A percentile compares a stretch with the other conserved stretches of the same genome.
Evolutionary conservation across 2,888 invertebrate species (phyloP).

Genomic region (Thereva unica): DNA sequence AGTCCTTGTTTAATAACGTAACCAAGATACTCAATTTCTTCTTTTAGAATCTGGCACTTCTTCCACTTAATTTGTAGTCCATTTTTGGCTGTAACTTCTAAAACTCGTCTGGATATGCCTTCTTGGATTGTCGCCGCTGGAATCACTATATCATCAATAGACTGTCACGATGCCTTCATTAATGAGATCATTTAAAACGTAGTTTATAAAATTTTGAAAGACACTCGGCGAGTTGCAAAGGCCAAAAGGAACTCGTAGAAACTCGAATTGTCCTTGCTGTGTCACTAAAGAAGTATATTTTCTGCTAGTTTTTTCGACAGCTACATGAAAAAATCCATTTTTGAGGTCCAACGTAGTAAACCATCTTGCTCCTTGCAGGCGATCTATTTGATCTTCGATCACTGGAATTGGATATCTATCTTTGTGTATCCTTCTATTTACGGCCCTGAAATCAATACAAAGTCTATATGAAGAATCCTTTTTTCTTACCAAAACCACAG

Average conservation of each 20-base stretch:
- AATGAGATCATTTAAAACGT: conserved; percentile 20
- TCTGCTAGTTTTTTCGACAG: conserved; percentile 31
- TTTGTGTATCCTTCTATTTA: conserved; percentile 14
- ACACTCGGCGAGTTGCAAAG: conserved; percentile 50
- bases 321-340: conserved; percentile 38
- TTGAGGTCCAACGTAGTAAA: conserved; percentile 39
- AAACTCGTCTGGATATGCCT: conserved; percentile 6
- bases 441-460: conserved; percentile 11
- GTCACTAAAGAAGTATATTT: conserved; percentile 38
- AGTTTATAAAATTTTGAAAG: conserved; percentile 45
- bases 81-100: background rate
- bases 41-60: background rate
- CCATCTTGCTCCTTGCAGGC: conserved; percentile 43
- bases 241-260: conserved; percentile 52
- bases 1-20: conserved; percentile 15
- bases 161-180: conserved; percentile 10
- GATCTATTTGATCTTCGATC: conserved; percentile 46
- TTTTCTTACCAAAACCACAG: conserved; percentile 43
- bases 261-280: conserved; percentile 45
- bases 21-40: conserved; percentile 26
- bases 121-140: conserved; percentile 8
- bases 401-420: conserved; percentile 43
- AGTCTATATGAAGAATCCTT: conserved; percentile 41
- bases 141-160: conserved; percentile 16
- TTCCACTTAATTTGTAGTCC: conserved; percentile 19